Evolutionary conservation across 1,140 invertebrate genomes (phyloP), one percentile per base, ranked within the genome.

Genomic region (Venustaconcha ellipsiformis): DNA sequence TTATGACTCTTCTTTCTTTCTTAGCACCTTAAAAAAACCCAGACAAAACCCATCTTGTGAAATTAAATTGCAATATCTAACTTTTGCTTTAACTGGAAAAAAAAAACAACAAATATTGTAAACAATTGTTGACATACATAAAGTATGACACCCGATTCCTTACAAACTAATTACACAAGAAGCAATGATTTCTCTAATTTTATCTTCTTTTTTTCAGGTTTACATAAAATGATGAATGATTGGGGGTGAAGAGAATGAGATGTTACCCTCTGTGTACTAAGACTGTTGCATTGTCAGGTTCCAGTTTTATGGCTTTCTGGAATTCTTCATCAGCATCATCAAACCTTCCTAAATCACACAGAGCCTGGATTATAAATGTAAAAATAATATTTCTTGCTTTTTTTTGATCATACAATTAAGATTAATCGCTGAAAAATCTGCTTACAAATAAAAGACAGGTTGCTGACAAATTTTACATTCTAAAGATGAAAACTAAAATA

Each of bases 31-130:
- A 48, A 48, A 48, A 48, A 48, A 48, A 8, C 0, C 11, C 37
- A 48, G 37, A 48, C 6, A 48, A 48, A 48, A 48, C 37, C 37
- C 11, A 11, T 48, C 37, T 48, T 6, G 4, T 2, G 8, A 48
- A 48, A 6, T 23, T 62, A 62, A 30, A 62, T 11, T 11, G 4
- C 23, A 64, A 56, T 65, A 73, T 70, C 77, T 82, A 83, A 94
- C 87, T 96, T 90, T 94, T 94, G 87, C 98, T 95, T 17, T 98
- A 96, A 84, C 94, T 93, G 30, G 96, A 90, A n/a, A n/a, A n/a
- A n/a, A n/a, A n/a, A n/a, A n/a, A n/a, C n/a, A n/a, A n/a, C 92
- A 15, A 23, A 67, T 26, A 14, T 30, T 59, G 26, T 67, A 78
- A 81, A 83, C 94, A 86, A 96, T 90, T 94, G 94, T 86, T 98